Percentiles rank a stretch among this genome's conserved stretches.
Evolutionary conservation across 2,113 vertebrate genomes (phyloP).

Genomic region (Miniopterus natalensis): DNA sequence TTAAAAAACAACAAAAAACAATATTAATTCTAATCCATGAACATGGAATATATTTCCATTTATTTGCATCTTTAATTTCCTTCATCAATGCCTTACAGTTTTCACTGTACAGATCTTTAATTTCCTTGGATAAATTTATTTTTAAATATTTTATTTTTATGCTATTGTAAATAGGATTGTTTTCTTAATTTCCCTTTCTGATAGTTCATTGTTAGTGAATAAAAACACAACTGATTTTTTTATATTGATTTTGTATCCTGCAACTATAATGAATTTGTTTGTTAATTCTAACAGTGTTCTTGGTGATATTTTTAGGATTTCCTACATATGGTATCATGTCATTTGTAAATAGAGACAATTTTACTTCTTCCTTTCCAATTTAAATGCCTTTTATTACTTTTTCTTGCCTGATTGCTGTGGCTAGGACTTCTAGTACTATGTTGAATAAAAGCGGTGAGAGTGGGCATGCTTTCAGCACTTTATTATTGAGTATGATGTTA

Average conservation of each 20-base stretch:
- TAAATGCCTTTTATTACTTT: neutral
- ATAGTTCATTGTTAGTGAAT: neutral
- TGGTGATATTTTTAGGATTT: neutral
- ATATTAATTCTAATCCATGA: neutral
- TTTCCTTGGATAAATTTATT: neutral
- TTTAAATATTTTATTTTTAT: conserved; percentile 2
- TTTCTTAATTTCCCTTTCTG: conserved; percentile 31
- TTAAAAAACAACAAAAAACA: too few species aligned
- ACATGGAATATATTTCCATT: neutral
- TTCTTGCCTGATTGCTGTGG: neutral
- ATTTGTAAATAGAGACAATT: neutral
- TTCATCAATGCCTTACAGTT: neutral
- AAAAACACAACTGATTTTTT: neutral
- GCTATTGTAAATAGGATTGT: neutral
- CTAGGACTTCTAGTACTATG: neutral
- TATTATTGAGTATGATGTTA: neutral
- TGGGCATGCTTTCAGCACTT: neutral
- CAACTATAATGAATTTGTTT: neutral
- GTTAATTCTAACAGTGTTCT: neutral
- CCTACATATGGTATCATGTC: neutral
- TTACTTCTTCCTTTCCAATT: neutral
- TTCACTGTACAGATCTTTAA: neutral
- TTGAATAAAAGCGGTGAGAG: neutral
- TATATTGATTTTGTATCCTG: neutral
- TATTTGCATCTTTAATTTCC: neutral